Evolutionary conservation across 92 coral and sea anemone genomes (phyloP).

Genomic region (Palythoa grandiflora): DNA sequence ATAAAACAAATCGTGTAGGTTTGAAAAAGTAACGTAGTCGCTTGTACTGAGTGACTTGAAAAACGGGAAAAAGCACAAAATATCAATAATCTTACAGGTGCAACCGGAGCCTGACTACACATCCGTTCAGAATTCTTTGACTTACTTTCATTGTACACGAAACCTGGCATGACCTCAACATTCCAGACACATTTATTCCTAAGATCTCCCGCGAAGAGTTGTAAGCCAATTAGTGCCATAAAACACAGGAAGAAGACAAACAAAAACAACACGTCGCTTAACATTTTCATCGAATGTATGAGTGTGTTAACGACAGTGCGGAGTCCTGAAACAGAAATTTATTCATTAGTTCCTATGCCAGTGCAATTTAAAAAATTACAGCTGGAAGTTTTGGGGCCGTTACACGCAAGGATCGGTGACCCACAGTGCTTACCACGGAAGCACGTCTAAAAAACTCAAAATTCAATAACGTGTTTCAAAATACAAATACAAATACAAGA

Average conservation of each 20-base stretch:
- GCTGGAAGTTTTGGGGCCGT: too few species aligned
- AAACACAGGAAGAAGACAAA: conserved; percentile 90
- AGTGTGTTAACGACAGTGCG: conserved; percentile 79
- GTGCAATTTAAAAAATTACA: too few species aligned
- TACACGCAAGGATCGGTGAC: too few species aligned
- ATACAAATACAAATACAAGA: too few species aligned
- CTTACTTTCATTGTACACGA: conserved; percentile 39
- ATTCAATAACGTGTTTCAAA: too few species aligned
- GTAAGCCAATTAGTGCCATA: conserved; percentile 94
- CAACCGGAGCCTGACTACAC: background rate
- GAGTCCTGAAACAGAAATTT: background rate
- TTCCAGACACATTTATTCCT: conserved; percentile 80
- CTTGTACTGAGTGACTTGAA: background rate
- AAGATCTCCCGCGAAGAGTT: conserved; percentile 87
- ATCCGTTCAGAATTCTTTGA: background rate
- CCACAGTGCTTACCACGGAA: too few species aligned
- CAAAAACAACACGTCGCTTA: conserved; percentile 86
- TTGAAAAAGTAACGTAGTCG: too few species aligned
- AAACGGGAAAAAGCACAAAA: background rate
- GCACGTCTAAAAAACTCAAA: too few species aligned
- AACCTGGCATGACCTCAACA: background rate
- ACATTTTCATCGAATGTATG: conserved; percentile 87
- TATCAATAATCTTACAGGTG: background rate
- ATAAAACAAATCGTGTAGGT: too few species aligned
- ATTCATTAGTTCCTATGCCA: background rate